These are phyloP conservation scores for Alauda arvensis DNA, from an alignment of 2,797 vertebrate species.

Conservation along the genomic window DNA sequence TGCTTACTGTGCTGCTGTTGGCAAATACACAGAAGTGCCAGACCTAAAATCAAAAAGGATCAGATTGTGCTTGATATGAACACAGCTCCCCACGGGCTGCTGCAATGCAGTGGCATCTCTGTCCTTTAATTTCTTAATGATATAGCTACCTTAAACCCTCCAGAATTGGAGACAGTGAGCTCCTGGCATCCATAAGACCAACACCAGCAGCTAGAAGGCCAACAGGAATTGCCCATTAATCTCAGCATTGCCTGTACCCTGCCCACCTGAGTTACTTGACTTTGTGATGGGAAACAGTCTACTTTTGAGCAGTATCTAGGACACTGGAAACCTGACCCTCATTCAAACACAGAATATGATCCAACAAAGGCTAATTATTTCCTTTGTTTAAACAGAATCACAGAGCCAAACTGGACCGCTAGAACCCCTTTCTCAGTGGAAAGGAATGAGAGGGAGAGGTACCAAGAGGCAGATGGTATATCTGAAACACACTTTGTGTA, in stretches of 20 bases:
- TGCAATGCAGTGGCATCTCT: not conserved
- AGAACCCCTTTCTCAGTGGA: not conserved
- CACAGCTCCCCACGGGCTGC: not conserved
- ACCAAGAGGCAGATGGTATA: not conserved
- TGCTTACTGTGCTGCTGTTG: not conserved
- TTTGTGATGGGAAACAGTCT: not conserved
- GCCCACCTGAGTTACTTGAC: fast-evolving
- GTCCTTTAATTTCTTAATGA: not conserved
- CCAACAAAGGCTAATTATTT: conserved; percentile 33
- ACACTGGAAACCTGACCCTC: not conserved
- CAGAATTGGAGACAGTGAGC: not conserved
- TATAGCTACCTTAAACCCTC: not conserved
- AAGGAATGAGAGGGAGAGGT: not conserved
- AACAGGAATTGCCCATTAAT: not conserved
- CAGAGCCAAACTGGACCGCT: not conserved
- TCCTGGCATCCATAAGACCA: not conserved
- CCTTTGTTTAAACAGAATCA: not conserved
- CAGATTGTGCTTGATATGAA: not conserved
- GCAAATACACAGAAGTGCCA: not conserved
- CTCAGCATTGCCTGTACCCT: not conserved
- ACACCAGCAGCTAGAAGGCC: not conserved
- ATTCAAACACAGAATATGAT: not conserved
- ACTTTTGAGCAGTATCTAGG: not conserved
- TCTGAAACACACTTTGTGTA: not conserved
- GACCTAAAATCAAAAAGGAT: not conserved